phyloP scores from a whole-genome alignment of 2,113 vertebrate species.

The Bungarus multicinctus region DNA sequence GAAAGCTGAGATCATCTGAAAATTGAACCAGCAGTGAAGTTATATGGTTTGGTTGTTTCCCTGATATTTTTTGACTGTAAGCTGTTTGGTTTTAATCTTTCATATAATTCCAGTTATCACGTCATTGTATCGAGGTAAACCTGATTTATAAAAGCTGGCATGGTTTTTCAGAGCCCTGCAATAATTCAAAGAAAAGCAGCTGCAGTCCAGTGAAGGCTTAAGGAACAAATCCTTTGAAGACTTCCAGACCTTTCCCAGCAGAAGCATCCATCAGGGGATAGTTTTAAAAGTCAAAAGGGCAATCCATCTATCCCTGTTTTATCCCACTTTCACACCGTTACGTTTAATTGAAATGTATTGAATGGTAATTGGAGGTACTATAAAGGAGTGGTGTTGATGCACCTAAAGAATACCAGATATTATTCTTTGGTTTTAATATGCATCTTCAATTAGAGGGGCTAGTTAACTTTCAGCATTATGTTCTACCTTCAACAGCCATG shows the following conservation, averaged over 20 bases:
- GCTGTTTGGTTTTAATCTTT: not conserved
- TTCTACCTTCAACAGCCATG: not conserved
- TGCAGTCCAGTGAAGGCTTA: not conserved
- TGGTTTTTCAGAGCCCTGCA: not conserved
- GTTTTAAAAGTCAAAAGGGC: not conserved
- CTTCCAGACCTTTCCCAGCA: not conserved
- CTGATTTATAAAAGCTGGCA: not conserved
- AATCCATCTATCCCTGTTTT: not conserved
- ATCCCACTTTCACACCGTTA: not conserved
- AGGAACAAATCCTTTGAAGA: not conserved
- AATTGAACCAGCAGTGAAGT: not conserved
- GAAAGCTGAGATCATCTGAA: not conserved
- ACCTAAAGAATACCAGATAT: not conserved
- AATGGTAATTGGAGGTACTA: not conserved
- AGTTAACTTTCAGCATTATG: not conserved
- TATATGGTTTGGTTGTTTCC: not conserved
- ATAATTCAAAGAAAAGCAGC: not conserved
- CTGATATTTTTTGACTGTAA: not conserved
- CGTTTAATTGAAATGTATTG: not conserved
- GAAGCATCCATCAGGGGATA: not conserved
- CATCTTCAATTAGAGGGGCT: not conserved
- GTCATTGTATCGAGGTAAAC: not conserved
- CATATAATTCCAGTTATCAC: not conserved
- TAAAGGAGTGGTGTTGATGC: not conserved
- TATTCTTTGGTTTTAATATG: not conserved